phyloP scores from a whole-genome alignment of 2,888 invertebrate genomes.

The Drosophila anomalipes region DNA sequence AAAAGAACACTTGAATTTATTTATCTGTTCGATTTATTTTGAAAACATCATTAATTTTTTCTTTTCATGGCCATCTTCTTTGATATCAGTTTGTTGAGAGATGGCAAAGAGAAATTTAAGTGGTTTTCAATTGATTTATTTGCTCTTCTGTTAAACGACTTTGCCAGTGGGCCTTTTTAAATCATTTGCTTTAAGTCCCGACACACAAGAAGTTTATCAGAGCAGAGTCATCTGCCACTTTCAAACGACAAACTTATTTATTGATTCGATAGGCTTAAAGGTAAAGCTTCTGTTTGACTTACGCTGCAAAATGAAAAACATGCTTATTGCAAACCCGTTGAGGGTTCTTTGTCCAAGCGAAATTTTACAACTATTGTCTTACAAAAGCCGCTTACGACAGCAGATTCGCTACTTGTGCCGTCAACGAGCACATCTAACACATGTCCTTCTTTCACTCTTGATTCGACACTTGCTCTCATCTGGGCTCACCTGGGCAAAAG shows the following conservation, averaged over 20 bases:
- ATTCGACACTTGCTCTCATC: slow-evolving; percentile 3
- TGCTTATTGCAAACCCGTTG: slow-evolving; percentile 30
- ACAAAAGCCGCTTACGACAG: slow-evolving; percentile 46
- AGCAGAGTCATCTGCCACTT: neutral
- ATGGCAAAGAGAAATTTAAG: slow-evolving; percentile 54
- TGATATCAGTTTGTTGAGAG: slow-evolving; percentile 38
- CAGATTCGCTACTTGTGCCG: slow-evolving; percentile 15
- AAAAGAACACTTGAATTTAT: slow-evolving; percentile 25
- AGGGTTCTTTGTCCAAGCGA: slow-evolving; percentile 4
- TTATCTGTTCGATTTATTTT: slow-evolving; percentile 31
- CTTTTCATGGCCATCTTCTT: slow-evolving; percentile 35
- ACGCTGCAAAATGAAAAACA: slow-evolving; percentile 5
- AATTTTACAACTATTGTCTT: slow-evolving; percentile 28
- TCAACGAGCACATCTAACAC: slow-evolving; percentile 34
- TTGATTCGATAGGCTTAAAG: slow-evolving; percentile 40
- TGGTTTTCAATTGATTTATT: slow-evolving; percentile 71
- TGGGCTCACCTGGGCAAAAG: slow-evolving; percentile 4
- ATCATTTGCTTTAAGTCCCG: slow-evolving; percentile 31
- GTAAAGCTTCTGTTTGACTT: slow-evolving; percentile 20
- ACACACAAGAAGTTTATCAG: slow-evolving; percentile 18
- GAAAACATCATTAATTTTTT: slow-evolving; percentile 50
- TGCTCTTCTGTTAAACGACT: slow-evolving; percentile 38
- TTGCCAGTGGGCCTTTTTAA: slow-evolving; percentile 15
- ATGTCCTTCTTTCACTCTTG: slow-evolving; percentile 30
- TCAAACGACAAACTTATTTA: slow-evolving; percentile 22